Evolutionary conservation across 2,888 invertebrate species (phyloP), one percentile per base, ranked within the genome.

Genomic region (Terebella lapidaria): DNA sequence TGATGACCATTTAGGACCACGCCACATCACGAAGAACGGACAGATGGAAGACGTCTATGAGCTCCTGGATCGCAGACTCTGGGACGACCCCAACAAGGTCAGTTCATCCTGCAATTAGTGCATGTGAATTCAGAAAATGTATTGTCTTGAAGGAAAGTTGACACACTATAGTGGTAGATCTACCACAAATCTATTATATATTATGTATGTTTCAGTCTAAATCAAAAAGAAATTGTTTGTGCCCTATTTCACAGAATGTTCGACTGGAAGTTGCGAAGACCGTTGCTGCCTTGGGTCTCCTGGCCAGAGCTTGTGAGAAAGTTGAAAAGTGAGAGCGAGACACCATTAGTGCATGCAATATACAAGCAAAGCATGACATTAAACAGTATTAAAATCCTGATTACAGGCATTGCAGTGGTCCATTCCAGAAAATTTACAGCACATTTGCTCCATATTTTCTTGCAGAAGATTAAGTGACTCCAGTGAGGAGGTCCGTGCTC

Each of bases 41-140:
- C 42, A 35, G 42, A n/a, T 35, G 10, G 42, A 35, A 35, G 42
- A 35, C n/a, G 71, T 76, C 4, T 79, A 73, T 64, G 64, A 65
- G 26, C 60, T 74, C 10, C 64, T 78, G 35, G 75, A 74, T 61
- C 63, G 63, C 49, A 66, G 71, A 53, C 66, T 79, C 0, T 78
- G 78, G 76, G 77, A 77, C 66, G 79, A 79, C 51, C 76, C 78
- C 3, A 76, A 67, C 46, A 67, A 66, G 68, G 76, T 75, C 47
- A 27, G 30, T 28, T 29, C 15, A 25, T 25, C 29, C 27, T 10
- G 27, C 30, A 35, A 15, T 54, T n/a, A n/a, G n/a, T n/a, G n/a
- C n/a, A n/a, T n/a, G n/a, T n/a, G n/a, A n/a, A n/a, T n/a, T n/a
- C n/a, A n/a, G n/a, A n/a, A n/a, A n/a, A n/a, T n/a, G n/a, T n/a